A percentile compares a stretch with the other conserved stretches of the same genome.
Evolutionary conservation across 2,113 vertebrate genomes (phyloP).

Genomic region (Pygoscelis adeliae): DNA sequence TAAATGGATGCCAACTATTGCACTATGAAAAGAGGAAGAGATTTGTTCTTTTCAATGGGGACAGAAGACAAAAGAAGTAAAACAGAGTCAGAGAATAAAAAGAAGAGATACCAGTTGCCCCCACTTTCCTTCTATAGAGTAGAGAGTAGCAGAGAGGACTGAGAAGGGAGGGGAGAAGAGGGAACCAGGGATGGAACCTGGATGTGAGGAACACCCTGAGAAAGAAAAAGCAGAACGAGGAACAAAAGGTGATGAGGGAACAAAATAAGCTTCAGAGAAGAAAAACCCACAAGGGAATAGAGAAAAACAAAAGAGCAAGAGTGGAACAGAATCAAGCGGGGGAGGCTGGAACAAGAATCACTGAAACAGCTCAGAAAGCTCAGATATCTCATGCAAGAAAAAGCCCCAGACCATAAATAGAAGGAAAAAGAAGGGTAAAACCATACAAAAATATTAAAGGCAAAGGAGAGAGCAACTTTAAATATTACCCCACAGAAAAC

Average conservation of each 20-base stretch:
- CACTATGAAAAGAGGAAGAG: not conserved
- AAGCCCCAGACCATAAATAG: not conserved
- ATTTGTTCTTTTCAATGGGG: not conserved
- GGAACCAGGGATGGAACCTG: not conserved
- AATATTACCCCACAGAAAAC: not conserved
- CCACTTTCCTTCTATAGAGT: not conserved
- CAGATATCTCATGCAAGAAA: not conserved
- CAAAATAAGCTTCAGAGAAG: not conserved
- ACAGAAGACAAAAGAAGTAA: not conserved
- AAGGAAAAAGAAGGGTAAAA: not conserved
- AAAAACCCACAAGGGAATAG: not conserved
- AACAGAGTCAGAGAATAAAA: not conserved
- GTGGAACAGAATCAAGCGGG: not conserved
- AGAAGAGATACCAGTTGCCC: not conserved
- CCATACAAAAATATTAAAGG: not conserved
- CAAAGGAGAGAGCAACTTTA: not conserved
- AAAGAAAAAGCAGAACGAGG: not conserved
- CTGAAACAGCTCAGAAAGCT: not conserved
- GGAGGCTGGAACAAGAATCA: not conserved
- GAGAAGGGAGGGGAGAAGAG: not conserved
- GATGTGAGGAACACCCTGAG: not conserved
- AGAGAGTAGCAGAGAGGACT: not conserved
- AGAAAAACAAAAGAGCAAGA: conserved; percentile 1
- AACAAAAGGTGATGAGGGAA: not conserved
- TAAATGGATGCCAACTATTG: not conserved